Base-by-base conservation (phyloP, 2,888 invertebrate species). In the Pinctada fucata region DNA sequence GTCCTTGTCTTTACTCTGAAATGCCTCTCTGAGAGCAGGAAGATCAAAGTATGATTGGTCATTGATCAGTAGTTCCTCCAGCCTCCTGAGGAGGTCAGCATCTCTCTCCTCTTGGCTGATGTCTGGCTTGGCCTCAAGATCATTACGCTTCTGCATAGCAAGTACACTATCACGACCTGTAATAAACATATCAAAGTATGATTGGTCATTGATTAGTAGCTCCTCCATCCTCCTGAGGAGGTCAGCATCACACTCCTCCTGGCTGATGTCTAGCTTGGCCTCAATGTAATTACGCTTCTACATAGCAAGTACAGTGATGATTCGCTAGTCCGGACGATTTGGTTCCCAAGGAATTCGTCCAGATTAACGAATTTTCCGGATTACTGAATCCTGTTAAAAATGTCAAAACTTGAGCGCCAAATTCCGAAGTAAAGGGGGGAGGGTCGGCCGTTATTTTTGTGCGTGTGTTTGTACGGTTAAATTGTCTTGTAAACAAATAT, bases 151-250 rank as follows among this genome's bases (percentile, higher is more conserved):
- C 51, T 86, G 85, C 81, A 88, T 85, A 0, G 91, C 91, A 73
- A 87, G 72, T 6, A 92, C 91, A 77, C 91, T 91, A 81, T 91
- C 92, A n/a, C 92, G 83, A 4, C 91, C 91, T 90, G 80, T 31
- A 31, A 31, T 31, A 5, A 71, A 72, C 3, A 65, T 10, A 8
- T 91, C 88, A 75, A 89, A 89, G 73, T 83, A 87, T 2, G 83
- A 81, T 65, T 84, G 83, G 49, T 85, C 84, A 66, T 87, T 82
- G 8, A 88, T 82, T 16, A 92, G 79, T 69, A 89, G 89, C 4
- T 86, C 86, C 76, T 88, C 89, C 3, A 91, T 84, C 63, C 91
- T 78, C 76, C 82, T 79, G n/a, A 90, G 50, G 63, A 91, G 82
- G 70, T 92, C 91, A 2, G 85, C 83, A 79, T 92, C 92, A 3